Base-by-base conservation (phyloP, 1,140 invertebrate species). In the Danaus plexippus region DNA sequence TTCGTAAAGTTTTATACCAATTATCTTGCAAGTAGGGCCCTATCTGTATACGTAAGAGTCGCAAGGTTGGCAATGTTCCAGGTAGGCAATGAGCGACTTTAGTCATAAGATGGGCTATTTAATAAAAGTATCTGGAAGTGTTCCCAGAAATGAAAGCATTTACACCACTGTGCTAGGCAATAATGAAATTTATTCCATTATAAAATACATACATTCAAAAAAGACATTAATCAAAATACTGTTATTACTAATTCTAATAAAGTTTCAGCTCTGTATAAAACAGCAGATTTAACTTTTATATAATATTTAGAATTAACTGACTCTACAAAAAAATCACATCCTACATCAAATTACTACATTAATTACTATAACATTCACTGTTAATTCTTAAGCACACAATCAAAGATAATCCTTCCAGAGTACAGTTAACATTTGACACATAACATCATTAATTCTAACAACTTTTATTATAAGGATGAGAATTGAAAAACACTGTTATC, bases 381-480 rank as follows among this genome's bases (percentile, higher is more conserved):
- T n/a, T n/a, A 80, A 80, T 80, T 69, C 70, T 59, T 75, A 71
- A 57, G 73, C 69, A 71, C 74, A 75, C 71, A 69, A 74, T 69
- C 71, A 78, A 72, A 75, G 77, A 82, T 82, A 83, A 81, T 83
- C 72, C 69, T 63, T 64, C 54, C 50, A 42, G 57, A 32, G 53
- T 52, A 57, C 55, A 54, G 52, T 47, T 53, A 56, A 32, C 54
- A 48, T 12, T 56, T 52, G 52, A 56, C 48, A 47, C 52, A 56
- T 18, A n/a, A 15, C 49, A 43, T 11, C 11, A 9, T 9, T 48
- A 42, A 22, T 18, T 41, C 50, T 52, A 56, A 22, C 11, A 11
- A 1, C 13, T n/a, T 52, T 56, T 42, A 45, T 56, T 40, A 52
- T 61, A 61, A 47, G 45, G 59, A 13, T 47, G 46, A 57, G 46